Evolutionary conservation across 2,888 invertebrate species (phyloP), one percentile per base, ranked within the genome.

Genomic region (Lasioglossum marginatum): DNA sequence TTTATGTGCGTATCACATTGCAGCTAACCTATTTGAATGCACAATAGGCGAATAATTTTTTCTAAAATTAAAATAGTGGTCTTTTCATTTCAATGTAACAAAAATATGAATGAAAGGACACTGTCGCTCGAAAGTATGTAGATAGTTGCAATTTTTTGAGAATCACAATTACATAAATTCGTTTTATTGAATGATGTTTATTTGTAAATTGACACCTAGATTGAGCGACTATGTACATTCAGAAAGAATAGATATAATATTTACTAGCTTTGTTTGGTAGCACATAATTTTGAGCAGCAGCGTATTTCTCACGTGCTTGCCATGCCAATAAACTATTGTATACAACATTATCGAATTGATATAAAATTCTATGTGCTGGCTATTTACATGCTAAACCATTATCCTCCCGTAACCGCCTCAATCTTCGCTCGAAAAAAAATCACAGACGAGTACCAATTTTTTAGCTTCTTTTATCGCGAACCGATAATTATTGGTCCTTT

Each of bases 401-500:
- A 66, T 45, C 45, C 45, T 14, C 23, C 12, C 14, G 16, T 23
- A 45, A 45, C 27, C 27, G 43, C 27, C 43, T 34, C 4, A 19
- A 19, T 19, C 12, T 48, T 31, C 10, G 31, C 23, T 48, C 4
- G n/a, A 27, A 37, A 37, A 73, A 77, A 73, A 63, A 10, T 52
- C 31, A 4, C 52, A 70, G 5, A 27, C 27, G 27, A 74, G 70
- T 77, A 31, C 52, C 63, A 31, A 75, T 86, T 80, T 83, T 77
- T 43, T 63, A 57, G 34, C 45, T 34, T 16, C 4, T 70, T 19
- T 73, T 68, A 31, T 63, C 16, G 57, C 27, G 52, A 16, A 40
- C 37, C 37, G 79, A 83, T 80, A 80, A 77, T 85, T 71, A 82
- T 76, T 72, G 72, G 45, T 57, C 70, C 45, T 31, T 23, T 68